Percentiles rank a stretch among this genome's conserved stretches.
Evolutionary conservation across 2,797 vertebrate genomes (phyloP).

Genomic region (Mallotus villosus): DNA sequence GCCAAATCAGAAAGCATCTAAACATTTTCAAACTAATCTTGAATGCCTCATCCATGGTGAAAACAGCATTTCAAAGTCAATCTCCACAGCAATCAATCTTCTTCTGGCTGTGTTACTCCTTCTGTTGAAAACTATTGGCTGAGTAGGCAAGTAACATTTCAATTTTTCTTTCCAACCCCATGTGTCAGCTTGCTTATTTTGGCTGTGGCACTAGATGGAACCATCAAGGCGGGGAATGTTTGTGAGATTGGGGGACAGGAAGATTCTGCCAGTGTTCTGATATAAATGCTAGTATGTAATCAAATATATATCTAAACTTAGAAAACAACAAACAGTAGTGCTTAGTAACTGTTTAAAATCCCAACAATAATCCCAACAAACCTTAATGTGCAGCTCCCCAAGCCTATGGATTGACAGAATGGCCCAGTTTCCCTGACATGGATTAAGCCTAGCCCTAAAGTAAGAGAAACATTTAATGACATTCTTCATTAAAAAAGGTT

Average conservation of each 20-base stretch:
- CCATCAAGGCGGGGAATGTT: background rate
- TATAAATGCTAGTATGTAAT: too few species aligned
- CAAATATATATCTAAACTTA: too few species aligned
- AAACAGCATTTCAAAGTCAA: constrained; percentile 69
- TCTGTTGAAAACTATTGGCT: constrained; percentile 48
- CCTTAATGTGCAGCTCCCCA: too few species aligned
- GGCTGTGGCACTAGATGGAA: constrained; percentile 47
- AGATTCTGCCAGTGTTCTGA: background rate
- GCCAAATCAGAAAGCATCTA: constrained; percentile 63
- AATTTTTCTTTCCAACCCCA: constrained; percentile 67
- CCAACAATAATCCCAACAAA: too few species aligned
- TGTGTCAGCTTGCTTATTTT: constrained; percentile 67
- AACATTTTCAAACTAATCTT: constrained; percentile 68
- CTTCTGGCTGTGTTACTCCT: constrained; percentile 59
- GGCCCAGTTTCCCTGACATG: too few species aligned
- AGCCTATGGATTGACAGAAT: too few species aligned
- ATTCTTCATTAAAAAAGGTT: too few species aligned
- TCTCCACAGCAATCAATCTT: constrained; percentile 72
- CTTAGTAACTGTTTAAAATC: too few species aligned
- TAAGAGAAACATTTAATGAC: too few species aligned
- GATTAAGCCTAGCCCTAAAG: too few species aligned
- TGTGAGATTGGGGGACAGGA: background rate
- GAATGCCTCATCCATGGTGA: constrained; percentile 60
- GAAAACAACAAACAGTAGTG: too few species aligned
- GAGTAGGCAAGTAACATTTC: constrained; percentile 65